Evolutionary conservation across 2,113 vertebrate species (phyloP).

Genomic region (Nicator chloris): DNA sequence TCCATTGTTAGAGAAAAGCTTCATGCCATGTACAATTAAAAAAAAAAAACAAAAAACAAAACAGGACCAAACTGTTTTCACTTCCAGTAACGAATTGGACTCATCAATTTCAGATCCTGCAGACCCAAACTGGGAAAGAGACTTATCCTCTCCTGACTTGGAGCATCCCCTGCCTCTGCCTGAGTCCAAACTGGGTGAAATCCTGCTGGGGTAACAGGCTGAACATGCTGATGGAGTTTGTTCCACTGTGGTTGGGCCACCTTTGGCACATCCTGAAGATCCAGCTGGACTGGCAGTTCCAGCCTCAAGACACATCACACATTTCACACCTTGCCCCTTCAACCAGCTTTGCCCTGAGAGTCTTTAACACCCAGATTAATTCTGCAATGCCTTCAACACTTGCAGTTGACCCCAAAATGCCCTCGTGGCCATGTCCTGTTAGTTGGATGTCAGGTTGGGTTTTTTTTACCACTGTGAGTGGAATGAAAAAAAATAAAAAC

Average conservation of each 20-base stretch:
- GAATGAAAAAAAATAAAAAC: neutral
- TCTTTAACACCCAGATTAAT: neutral
- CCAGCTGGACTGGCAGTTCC: neutral
- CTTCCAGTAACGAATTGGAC: no score
- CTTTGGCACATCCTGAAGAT: neutral
- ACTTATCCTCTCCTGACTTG: no score
- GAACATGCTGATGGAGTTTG: neutral
- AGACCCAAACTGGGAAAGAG: no score
- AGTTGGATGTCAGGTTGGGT: fast-evolving
- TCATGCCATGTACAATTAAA: fast-evolving
- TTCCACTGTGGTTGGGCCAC: neutral
- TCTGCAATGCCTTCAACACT: neutral
- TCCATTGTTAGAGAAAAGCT: neutral
- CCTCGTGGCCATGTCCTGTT: neutral
- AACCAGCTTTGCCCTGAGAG: neutral
- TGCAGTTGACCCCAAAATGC: neutral
- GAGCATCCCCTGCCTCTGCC: no score
- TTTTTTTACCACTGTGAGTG: neutral
- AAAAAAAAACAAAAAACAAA: neutral
- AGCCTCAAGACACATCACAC: neutral
- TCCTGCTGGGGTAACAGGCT: neutral
- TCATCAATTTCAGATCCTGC: no score
- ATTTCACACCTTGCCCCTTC: neutral
- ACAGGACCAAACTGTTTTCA: neutral
- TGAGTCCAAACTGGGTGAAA: neutral